Evolutionary conservation across 2,888 invertebrate species (phyloP).

Genomic region (Drosophila putrida): DNA sequence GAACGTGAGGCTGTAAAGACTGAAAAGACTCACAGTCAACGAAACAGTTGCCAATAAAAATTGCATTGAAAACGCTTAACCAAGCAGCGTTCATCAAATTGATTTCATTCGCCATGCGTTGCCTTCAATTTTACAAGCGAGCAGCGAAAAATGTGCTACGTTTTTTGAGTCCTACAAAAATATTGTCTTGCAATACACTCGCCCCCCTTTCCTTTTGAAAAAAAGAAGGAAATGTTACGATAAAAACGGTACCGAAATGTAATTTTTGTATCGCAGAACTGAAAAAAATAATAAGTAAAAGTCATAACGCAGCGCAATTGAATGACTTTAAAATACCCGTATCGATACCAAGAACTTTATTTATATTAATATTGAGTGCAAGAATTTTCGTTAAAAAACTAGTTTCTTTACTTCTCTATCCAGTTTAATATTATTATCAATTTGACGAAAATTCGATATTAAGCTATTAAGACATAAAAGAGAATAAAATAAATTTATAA

Average conservation of each 20-base stretch:
- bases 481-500: not conserved
- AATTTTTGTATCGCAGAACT: conserved; percentile 61
- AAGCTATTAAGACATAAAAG: too few species aligned
- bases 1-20: not conserved
- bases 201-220: not conserved
- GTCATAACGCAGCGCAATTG: not conserved
- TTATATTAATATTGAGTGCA: too few species aligned
- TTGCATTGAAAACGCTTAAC: conserved; percentile 81
- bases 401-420: too few species aligned
- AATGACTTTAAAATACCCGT: conserved; percentile 18
- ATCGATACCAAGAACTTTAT: not conserved
- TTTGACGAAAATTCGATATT: too few species aligned
- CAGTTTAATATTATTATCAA: too few species aligned
- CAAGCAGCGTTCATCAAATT: conserved; percentile 79
- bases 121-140: conserved; percentile 7
- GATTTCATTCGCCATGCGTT: conserved; percentile 64
- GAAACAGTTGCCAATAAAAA: conserved; percentile 80
- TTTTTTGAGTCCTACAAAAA: conserved; percentile 67
- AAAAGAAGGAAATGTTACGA: conserved; percentile 24
- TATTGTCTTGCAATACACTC: conserved; percentile 69
- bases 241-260: conserved; percentile 60
- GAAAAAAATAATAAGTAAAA: conserved; percentile 19
- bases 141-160: conserved; percentile 67
- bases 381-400: too few species aligned
- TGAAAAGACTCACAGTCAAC: conserved; percentile 29